Base-by-base conservation (phyloP, 2,113 vertebrate species). In the Tympanuchus pallidicinctus region DNA sequence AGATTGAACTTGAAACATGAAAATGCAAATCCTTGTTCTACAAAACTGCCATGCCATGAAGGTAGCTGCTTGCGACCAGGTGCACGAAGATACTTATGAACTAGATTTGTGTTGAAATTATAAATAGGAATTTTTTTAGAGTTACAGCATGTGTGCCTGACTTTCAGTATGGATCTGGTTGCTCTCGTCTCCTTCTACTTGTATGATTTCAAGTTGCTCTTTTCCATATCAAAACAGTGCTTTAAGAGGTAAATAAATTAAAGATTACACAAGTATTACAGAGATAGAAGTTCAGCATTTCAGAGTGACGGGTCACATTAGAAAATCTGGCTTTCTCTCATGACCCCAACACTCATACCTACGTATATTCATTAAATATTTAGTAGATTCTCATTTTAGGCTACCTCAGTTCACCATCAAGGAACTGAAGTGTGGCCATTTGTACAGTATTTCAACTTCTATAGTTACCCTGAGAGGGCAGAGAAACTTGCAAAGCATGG, bases 191-290 rank as follows among this genome's bases (percentile, higher is more conserved):
- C 42, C 9, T 47, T 10, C 20, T 84, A 42, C 25, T 73, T 52
- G 8, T 61, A 25, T 79, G 59, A 87, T 21, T 76, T 15, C 19
- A 74, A 79, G 82, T 48, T 89, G 6, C 8, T 13, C 20, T 86
- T 80, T 76, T 72, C 25, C 45, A 76, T 59, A 76, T 2, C 20
- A 54, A 34, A 54, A 27, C 4, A 36, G 13, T 27, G 10, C 42
- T 80, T 82, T 56, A 70, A 70, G 66, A 87, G 59, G 87, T 76
- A 87, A 88, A 79, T 47, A 89, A 79, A 91, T 80, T 76, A 54
- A 80, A 86, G 38, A 47, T 80, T 71, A 87, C 18, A 42, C 10
- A 80, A 59, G 40, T 63, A 70, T 54, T 74, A 38, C 22, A 63
- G 19, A 14, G 47, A 32, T 9, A 82, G 48, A 93, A 59, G 43